Evolutionary conservation across 2,888 invertebrate genomes (phyloP).

Genomic region (Aspidapion aeneum): DNA sequence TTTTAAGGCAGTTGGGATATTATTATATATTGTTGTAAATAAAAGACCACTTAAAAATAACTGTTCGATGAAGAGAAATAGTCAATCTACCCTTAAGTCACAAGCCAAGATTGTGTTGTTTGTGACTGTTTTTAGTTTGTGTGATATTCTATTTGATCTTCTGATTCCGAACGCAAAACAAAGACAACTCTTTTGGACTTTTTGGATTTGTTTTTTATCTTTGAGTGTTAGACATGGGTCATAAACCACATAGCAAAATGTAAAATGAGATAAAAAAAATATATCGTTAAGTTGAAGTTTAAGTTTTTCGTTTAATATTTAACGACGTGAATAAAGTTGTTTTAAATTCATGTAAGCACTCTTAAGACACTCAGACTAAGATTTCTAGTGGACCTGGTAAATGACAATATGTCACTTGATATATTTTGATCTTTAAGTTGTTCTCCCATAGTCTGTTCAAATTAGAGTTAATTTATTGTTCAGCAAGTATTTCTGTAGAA

Average conservation of each 20-base stretch:
- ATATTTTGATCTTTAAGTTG: too few species aligned
- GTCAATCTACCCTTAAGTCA: neutral
- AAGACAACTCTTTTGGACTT: neutral
- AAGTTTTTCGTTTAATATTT: neutral
- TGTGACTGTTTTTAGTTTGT: neutral
- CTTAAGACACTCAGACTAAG: neutral
- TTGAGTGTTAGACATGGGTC: neutral
- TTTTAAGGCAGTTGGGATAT: neutral
- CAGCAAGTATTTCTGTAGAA: too few species aligned
- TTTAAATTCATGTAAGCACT: neutral
- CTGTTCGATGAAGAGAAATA: neutral
- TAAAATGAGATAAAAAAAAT: neutral
- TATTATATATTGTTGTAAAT: neutral
- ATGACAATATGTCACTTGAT: neutral
- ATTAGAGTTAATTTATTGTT: neutral
- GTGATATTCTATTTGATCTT: neutral
- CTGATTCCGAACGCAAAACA: neutral
- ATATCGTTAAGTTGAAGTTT: neutral
- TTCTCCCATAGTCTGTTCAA: neutral
- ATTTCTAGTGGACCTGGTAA: neutral
- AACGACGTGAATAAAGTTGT: neutral
- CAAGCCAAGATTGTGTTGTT: neutral
- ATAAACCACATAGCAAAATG: neutral
- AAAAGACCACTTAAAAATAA: neutral
- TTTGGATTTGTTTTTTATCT: neutral